Evolutionary conservation across 2,113 vertebrate species (phyloP).

Genomic region (Xenopus laevis): DNA sequence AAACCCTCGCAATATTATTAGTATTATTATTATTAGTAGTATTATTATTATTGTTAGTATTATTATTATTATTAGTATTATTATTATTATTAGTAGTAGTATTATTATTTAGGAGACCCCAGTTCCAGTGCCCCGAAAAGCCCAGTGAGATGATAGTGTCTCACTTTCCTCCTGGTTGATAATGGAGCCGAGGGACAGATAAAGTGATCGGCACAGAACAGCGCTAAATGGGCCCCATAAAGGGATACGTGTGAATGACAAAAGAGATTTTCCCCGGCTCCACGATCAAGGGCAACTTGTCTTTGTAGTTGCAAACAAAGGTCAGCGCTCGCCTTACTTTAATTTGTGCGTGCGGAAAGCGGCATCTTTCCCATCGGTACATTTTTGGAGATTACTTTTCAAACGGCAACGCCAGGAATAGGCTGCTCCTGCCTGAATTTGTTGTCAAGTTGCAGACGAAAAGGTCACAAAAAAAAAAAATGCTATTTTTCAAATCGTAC

Average conservation of each 20-base stretch:
- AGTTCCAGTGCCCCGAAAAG: too few relatives aligned
- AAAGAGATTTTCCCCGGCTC: slow-evolving; percentile 58
- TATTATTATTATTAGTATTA: too few relatives aligned
- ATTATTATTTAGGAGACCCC: too few relatives aligned
- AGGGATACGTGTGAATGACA: slow-evolving; percentile 42
- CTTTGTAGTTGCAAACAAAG: slow-evolving; percentile 75
- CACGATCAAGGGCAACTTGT: slow-evolving; percentile 64
- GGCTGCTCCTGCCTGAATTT: slow-evolving; percentile 65
- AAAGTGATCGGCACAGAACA: too few relatives aligned
- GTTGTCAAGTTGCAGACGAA: slow-evolving; percentile 73
- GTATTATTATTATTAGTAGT: too few relatives aligned
- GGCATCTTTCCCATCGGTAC: slow-evolving; percentile 79
- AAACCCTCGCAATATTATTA: too few relatives aligned
- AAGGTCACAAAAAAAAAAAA: slow-evolving; percentile 79
- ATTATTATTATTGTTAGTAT: too few relatives aligned
- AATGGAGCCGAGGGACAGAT: too few relatives aligned
- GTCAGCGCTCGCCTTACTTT: slow-evolving; percentile 74
- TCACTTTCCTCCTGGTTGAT: too few relatives aligned
- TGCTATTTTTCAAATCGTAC: slow-evolving; percentile 69
- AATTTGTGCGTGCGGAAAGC: slow-evolving; percentile 79
- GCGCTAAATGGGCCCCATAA: slow-evolving; percentile 39
- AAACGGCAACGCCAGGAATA: slow-evolving; percentile 76
- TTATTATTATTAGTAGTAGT: too few relatives aligned
- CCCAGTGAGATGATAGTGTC: too few relatives aligned
- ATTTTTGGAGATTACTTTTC: slow-evolving; percentile 79